Evolutionary conservation across 2,797 vertebrate species (phyloP), one percentile per base, ranked within the genome.

Genomic region (Spheniscus humboldti): DNA sequence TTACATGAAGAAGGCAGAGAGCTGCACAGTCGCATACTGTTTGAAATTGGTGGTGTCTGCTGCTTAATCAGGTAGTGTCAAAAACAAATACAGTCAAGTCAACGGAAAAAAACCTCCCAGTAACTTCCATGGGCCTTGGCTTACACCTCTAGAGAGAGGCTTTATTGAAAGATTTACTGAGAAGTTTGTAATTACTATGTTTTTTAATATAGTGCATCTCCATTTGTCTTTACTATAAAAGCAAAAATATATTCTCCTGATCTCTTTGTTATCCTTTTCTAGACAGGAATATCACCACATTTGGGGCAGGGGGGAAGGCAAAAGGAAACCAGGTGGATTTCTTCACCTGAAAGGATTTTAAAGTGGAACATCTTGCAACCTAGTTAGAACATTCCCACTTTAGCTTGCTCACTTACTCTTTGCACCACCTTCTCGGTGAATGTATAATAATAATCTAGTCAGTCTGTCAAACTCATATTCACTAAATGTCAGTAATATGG

Each of bases 51-150:
- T 94, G 71, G 57, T 75, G 91, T 95, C 93, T 76, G 66, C 88
- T 95, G 79, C 85, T 92, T 95, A 84, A 93, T 95, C 93, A 88
- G 57, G 79, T 96, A 48, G 43, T 33, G 69, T 88, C 90, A 93
- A 93, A 91, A 82, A 41, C 69, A 94, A 88, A 92, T 75, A 53
- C 50, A 84, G 76, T 83, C 59, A 48, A 74, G 79, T 35, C 75
- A 77, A 28, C 8, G 39, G 85, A 31, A 94, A 90, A n/a, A 45
- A 15, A 48, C 11, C 25, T 90, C 64, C 76, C 48, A 23, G 55
- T 84, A 81, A 45, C 75, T 94, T 91, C 50, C 28, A 75, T 78
- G 60, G 37, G 41, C 56, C 22, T 91, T 96, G 68, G 35, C 72
- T 94, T 37, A 72, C 50, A 52, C 91, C 31, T 90, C 28, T 74